phyloP scores from a whole-genome alignment of 2,888 invertebrate genomes.

The Tenthredo notha region DNA sequence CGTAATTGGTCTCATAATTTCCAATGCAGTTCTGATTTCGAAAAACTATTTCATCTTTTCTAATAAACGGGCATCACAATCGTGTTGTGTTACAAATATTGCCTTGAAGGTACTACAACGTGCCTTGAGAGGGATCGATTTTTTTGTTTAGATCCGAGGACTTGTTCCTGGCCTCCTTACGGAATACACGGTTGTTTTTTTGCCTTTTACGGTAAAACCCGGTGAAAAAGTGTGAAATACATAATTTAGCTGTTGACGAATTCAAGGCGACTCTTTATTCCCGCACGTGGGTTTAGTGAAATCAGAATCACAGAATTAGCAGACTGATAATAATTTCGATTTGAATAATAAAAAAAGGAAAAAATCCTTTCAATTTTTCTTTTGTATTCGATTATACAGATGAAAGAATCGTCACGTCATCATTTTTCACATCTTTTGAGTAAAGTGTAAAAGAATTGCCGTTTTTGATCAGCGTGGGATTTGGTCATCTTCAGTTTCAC shows the following conservation, averaged over 20 bases:
- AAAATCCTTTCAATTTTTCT: not conserved
- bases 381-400: not conserved
- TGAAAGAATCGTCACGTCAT: not conserved
- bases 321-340: not conserved
- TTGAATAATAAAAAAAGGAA: too few relatives aligned
- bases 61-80: not conserved
- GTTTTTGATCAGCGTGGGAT: not conserved
- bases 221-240: not conserved
- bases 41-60: not conserved
- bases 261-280: not conserved
- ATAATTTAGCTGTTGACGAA: not conserved
- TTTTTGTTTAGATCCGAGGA: not conserved
- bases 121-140: not conserved
- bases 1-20: not conserved
- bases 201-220: slow-evolving; percentile 2
- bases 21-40: too few relatives aligned
- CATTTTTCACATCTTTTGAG: not conserved
- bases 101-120: too few relatives aligned
- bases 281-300: not conserved
- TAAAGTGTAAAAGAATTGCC: not conserved
- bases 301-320: not conserved
- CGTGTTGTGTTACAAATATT: not conserved
- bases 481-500: not conserved
- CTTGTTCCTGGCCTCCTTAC: not conserved
- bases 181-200: not conserved